Conservation (phyloP, 2,888 invertebrate species). For the Drosophila melanosoma region DNA sequence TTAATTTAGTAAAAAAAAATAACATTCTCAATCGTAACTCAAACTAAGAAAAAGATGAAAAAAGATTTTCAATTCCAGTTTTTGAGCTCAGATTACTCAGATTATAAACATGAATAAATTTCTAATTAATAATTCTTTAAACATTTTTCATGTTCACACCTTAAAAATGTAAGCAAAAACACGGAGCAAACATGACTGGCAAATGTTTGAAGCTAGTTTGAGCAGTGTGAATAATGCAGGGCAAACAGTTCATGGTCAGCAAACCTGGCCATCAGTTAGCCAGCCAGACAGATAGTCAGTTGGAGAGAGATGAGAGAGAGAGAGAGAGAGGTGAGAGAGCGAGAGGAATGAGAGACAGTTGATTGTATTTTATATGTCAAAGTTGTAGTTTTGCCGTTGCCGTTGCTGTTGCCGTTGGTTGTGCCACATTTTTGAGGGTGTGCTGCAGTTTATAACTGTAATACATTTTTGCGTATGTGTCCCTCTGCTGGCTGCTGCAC, state of each 20-base stretch:
- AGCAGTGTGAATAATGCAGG: conserved; percentile 17
- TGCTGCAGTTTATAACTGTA: conserved; percentile 70
- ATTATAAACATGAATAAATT: neutral
- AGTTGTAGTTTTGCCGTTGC: conserved; percentile 11
- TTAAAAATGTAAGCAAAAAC: neutral
- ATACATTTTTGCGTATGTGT: conserved; percentile 57
- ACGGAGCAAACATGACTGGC: neutral
- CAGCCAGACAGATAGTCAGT: conserved; percentile 5
- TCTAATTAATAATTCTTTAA: neutral
- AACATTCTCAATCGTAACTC: neutral
- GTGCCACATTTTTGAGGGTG: conserved; percentile 22
- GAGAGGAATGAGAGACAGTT: conserved; percentile 15
- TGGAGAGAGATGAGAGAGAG: neutral
- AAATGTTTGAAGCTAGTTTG: conserved; percentile 19
- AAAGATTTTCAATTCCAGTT: neutral
- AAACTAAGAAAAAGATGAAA: neutral
- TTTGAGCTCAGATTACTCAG: neutral
- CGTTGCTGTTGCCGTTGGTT: conserved; percentile 3
- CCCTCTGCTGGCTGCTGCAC: neutral
- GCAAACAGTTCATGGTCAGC: conserved; percentile 5
- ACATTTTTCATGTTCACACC: neutral
- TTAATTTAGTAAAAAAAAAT: neutral
- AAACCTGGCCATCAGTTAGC: conserved; percentile 17
- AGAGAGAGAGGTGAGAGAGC: neutral
- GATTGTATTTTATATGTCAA: conserved; percentile 7